A percentile compares a stretch with the other conserved stretches of the same genome.
phyloP scores from a whole-genome alignment of 2,113 vertebrate genomes.

The Etheostoma cragini region DNA sequence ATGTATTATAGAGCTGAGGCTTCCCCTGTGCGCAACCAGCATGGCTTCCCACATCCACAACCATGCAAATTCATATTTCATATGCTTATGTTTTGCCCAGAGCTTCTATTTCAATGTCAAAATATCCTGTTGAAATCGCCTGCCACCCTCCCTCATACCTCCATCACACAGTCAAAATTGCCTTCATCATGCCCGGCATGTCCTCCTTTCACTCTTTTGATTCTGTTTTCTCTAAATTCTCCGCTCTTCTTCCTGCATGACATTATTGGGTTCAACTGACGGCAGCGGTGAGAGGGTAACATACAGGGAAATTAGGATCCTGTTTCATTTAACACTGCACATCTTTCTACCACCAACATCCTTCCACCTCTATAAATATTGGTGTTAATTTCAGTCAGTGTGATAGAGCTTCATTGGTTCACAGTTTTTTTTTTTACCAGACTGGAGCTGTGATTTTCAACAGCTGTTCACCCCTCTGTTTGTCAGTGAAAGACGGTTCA shows the following conservation, averaged over 20 bases:
- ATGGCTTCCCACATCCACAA: conserved; percentile 46
- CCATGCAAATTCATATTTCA: conserved; percentile 70
- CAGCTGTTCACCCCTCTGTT: conserved; percentile 72
- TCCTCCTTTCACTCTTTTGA: conserved; percentile 38
- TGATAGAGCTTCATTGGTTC: conserved; percentile 71
- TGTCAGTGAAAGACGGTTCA: conserved; percentile 7
- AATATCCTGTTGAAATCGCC: conserved; percentile 65
- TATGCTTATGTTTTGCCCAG: conserved; percentile 62
- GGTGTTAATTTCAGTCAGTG: conserved; percentile 82
- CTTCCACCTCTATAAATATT: conserved; percentile 80
- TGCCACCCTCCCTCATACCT: conserved; percentile 38
- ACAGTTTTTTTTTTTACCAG: conserved; percentile 60
- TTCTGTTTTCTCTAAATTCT: conserved; percentile 48
- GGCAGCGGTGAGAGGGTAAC: conserved; percentile 23
- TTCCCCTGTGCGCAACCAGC: conserved; percentile 68
- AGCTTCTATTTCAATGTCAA: conserved; percentile 70
- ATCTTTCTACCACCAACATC: conserved; percentile 28
- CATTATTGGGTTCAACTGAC: conserved; percentile 70
- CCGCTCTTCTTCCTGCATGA: conserved; percentile 43
- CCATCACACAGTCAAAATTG: conserved; percentile 50
- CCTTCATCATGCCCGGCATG: conserved; percentile 35
- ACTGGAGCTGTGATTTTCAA: conserved; percentile 78
- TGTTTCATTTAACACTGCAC: conserved; percentile 57
- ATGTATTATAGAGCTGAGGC: conserved; percentile 73
- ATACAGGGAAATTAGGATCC: conserved; percentile 55